Evolutionary conservation across 1,140 invertebrate genomes (phyloP), one percentile per base, ranked within the genome.

Genomic region (Arion vulgaris): DNA sequence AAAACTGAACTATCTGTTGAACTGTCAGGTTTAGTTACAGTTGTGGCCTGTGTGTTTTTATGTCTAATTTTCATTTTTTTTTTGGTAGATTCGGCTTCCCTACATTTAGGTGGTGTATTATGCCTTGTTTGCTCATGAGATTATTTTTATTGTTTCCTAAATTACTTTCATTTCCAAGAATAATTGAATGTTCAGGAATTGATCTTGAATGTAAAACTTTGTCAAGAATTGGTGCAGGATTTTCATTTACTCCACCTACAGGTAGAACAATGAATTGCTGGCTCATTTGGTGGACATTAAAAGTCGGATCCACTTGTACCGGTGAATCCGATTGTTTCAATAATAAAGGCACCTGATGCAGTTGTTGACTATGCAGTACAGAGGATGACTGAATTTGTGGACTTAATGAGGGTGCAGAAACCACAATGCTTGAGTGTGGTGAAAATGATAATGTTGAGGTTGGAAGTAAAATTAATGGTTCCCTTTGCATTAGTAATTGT

Each of bases 391-490:
- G 62, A 66, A 41, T 39, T 72, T 72, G 11, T n/a, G 71, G 23
- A 72, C 38, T 72, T 1, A 72, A 32, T n/a, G n/a, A 41, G 23
- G 71, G 41, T n/a, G 71, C 23, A 41, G 36, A 41, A 39, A n/a
- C 71, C 39, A 45, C 38, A 72, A 41, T 4, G 36, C 23, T 34
- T 51, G 73, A n/a, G 15, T 17, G 19, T 51, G 39, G 15, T 75
- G 73, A 32, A 39, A 75, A 9, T 28, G 73, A 51, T 23, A 75
- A 51, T 34, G 23, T 23, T 9, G 73, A 75, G 45, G 73, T 28
- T 11, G 73, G 73, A 49, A 75, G 26, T 26, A 75, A 51, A 4
- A 75, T 13, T 5, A 75, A 17, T 28, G 73, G 73, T 34, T 75
- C 45, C 32, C 11, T 51, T 32, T 72, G 71, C 39, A 45, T 51